phyloP scores from a whole-genome alignment of 2,113 vertebrate species.

The Spea multiplicata region DNA sequence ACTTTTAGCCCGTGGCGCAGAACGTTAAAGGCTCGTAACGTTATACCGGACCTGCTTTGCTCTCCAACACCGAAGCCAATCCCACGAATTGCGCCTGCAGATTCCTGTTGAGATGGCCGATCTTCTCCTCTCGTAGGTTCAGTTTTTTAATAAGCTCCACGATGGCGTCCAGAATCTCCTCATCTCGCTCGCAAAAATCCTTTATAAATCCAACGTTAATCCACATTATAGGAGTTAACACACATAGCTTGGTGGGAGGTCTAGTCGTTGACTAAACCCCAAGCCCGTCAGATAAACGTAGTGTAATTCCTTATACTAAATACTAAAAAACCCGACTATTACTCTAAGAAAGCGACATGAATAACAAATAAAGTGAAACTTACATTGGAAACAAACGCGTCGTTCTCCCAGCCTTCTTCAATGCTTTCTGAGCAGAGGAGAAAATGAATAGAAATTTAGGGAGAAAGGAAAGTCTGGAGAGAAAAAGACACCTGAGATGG shows the following conservation, averaged over 20 bases:
- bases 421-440: conserved; percentile 45
- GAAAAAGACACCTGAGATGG: too few species aligned
- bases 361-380: neutral
- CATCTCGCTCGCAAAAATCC: conserved; percentile 51
- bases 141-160: conserved; percentile 50
- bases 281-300: too few species aligned
- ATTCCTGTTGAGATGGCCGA: conserved; percentile 50
- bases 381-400: conserved; percentile 51
- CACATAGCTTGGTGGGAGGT: too few species aligned
- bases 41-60: conserved; percentile 18
- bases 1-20: too few species aligned
- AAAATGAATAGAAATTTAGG: neutral
- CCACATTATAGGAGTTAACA: neutral
- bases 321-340: too few species aligned
- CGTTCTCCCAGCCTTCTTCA: conserved; percentile 43
- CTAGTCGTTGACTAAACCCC: too few species aligned
- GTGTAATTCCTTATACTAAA: too few species aligned
- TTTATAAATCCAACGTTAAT: conserved; percentile 5
- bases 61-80: conserved; percentile 49
- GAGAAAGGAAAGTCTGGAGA: too few species aligned
- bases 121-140: conserved; percentile 49
- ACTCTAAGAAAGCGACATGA: neutral
- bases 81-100: conserved; percentile 51
- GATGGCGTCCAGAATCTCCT: conserved; percentile 51
- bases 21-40: too few species aligned